phyloP scores from a whole-genome alignment of 2,888 invertebrate genomes.

The Petrolisthes cinctipes region DNA sequence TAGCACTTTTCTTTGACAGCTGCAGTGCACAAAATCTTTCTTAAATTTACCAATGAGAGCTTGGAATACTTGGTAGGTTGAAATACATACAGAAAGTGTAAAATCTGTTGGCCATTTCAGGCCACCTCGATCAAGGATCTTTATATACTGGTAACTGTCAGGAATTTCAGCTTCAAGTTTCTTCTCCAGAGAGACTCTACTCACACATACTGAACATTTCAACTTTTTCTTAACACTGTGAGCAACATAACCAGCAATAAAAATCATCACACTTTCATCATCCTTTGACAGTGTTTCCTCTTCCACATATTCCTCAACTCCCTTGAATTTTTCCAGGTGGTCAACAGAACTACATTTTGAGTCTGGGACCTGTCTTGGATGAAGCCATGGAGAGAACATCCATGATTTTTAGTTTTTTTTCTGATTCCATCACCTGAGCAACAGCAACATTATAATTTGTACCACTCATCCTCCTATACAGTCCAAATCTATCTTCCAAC shows the following conservation, averaged over 20 bases:
- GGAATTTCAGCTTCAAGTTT: conserved; percentile 30
- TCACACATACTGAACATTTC: conserved; percentile 20
- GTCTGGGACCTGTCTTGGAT: conserved; percentile 9
- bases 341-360: background rate
- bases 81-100: conserved; percentile 26
- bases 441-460: conserved; percentile 37
- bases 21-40: conserved; percentile 23
- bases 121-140: conserved; percentile 39
- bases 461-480: conserved; percentile 40
- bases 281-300: conserved; percentile 28
- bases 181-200: conserved; percentile 28
- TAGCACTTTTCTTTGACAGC: conserved; percentile 24
- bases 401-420: conserved; percentile 40
- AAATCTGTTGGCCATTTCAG: conserved; percentile 45
- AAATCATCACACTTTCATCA: conserved; percentile 27
- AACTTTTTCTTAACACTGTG: conserved; percentile 29
- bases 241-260: conserved; percentile 34
- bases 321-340: conserved; percentile 30
- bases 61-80: conserved; percentile 27
- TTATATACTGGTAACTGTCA: conserved; percentile 28
- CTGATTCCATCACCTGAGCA: conserved; percentile 42
- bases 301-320: conserved; percentile 37
- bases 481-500: conserved; percentile 33
- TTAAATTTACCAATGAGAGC: conserved; percentile 1
- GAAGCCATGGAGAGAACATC: conserved; percentile 34